These are phyloP conservation scores for Diceros bicornis DNA, from an alignment of 2,797 vertebrate genomes.

Conservation along the genomic window DNA sequence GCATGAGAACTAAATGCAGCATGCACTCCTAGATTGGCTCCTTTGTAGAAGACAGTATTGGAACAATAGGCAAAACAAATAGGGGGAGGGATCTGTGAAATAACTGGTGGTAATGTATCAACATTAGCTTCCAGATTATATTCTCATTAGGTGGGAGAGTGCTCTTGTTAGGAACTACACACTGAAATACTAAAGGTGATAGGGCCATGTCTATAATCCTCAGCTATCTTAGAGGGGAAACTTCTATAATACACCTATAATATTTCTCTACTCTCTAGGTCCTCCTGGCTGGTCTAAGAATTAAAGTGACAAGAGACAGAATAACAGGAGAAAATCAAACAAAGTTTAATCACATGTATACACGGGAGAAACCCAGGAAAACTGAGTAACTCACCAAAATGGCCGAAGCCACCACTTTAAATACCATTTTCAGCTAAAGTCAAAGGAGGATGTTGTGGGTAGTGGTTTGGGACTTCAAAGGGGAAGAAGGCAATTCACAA, in stretches of 20 bases:
- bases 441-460: too few relatives aligned
- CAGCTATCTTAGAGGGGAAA: not conserved
- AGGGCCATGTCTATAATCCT: not conserved
- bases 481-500: too few relatives aligned
- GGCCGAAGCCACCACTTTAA: too few relatives aligned
- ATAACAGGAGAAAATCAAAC: too few relatives aligned
- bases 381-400: too few relatives aligned
- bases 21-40: not conserved
- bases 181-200: not conserved
- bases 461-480: too few relatives aligned
- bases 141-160: not conserved
- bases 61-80: not conserved
- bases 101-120: not conserved
- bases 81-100: not conserved
- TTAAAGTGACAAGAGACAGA: too few relatives aligned
- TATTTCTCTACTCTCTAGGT: too few relatives aligned
- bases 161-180: not conserved
- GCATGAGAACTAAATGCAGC: not conserved
- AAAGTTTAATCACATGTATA: too few relatives aligned
- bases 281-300: too few relatives aligned
- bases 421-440: too few relatives aligned
- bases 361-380: too few relatives aligned
- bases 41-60: not conserved
- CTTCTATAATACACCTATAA: not conserved
- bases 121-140: not conserved